These are phyloP conservation scores for Atherix ibis DNA, from an alignment of 2,888 invertebrate species.

Conservation along the genomic window DNA sequence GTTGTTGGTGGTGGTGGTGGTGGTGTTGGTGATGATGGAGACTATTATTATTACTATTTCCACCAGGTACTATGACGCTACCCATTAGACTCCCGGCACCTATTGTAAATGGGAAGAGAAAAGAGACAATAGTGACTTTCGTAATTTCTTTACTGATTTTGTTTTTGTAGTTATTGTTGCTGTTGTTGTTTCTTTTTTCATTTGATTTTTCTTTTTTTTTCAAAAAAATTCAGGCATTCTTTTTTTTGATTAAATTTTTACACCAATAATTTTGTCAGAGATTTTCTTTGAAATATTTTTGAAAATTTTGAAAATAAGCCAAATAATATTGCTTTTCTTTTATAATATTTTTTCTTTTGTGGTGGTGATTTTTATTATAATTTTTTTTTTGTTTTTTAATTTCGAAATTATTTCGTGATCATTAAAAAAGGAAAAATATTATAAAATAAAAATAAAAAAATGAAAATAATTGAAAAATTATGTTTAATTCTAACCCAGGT, in stretches of 20 bases:
- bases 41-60: slow-evolving; percentile 24
- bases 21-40: slow-evolving; percentile 8
- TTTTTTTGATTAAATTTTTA: slow-evolving; percentile 12
- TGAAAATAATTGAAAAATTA: slow-evolving; percentile 1
- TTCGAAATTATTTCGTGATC: no score
- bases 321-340: no score
- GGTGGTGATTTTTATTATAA: no score
- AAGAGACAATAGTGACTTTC: slow-evolving; percentile 37
- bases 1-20: slow-evolving; percentile 23
- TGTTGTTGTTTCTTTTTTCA: slow-evolving; percentile 9
- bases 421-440: neutral
- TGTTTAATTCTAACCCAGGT: slow-evolving; percentile 11
- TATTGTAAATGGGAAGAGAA: slow-evolving; percentile 21
- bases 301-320: slow-evolving; percentile 6
- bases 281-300: slow-evolving; percentile 11
- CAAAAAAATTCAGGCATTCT: slow-evolving; percentile 11
- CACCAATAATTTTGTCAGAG: neutral
- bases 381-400: no score
- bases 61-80: slow-evolving; percentile 33
- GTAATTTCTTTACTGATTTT: slow-evolving; percentile 15
- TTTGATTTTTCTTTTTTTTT: slow-evolving; percentile 8
- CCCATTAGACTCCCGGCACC: slow-evolving; percentile 26
- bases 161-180: slow-evolving; percentile 11
- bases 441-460: slow-evolving; percentile 1
- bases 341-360: no score